Evolutionary conservation across 2,888 invertebrate genomes (phyloP).

Genomic region (Salticus scenicus): DNA sequence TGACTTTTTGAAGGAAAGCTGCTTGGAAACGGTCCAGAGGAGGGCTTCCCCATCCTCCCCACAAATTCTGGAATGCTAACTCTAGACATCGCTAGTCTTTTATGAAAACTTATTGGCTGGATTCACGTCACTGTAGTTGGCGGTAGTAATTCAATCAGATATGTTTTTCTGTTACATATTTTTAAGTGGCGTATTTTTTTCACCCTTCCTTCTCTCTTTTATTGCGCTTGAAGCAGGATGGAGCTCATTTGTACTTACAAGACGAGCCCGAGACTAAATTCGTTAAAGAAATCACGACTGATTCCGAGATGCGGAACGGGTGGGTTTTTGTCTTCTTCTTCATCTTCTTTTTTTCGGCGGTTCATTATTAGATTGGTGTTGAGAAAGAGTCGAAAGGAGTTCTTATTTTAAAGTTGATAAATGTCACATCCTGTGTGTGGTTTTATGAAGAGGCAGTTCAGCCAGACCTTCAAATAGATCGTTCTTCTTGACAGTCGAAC

Average conservation of each 20-base stretch:
- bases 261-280: neutral
- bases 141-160: conserved; percentile 41
- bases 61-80: conserved; percentile 40
- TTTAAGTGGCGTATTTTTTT: conserved; percentile 22
- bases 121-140: conserved; percentile 18
- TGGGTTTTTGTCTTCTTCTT: neutral
- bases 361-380: neutral
- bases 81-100: conserved; percentile 21
- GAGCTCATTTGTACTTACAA: conserved; percentile 4
- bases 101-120: conserved; percentile 57
- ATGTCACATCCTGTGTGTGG: neutral
- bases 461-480: no score
- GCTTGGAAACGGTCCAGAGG: conserved; percentile 15
- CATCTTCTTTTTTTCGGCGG: neutral
- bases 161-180: conserved; percentile 38
- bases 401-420: neutral
- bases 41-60: neutral
- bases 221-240: neutral
- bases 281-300: conserved; percentile 9
- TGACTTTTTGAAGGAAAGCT: neutral
- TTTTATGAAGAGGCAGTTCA: no score
- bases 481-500: no score
- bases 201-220: neutral
- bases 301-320: neutral
- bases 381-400: neutral